Evolutionary conservation across 2,113 vertebrate genomes (phyloP).

Genomic region (Thalassoma bifasciatum): DNA sequence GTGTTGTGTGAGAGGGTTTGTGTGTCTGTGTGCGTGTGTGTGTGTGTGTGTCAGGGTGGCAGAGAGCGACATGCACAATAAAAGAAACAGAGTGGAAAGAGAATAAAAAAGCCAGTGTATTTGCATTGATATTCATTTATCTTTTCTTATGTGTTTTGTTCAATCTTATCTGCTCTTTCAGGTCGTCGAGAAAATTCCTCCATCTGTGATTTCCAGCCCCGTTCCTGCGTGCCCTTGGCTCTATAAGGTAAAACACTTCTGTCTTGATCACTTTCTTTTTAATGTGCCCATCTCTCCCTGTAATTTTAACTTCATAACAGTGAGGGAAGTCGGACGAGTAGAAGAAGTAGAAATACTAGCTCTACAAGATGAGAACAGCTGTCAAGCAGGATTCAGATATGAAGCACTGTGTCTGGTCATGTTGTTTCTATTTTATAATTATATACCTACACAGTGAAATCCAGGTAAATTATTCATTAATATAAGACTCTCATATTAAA

Average conservation of each 20-base stretch:
- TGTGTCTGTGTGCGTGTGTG: constrained; percentile 17
- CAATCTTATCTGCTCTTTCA: constrained; percentile 69
- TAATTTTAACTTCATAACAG: neutral
- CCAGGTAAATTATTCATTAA: constrained; percentile 48
- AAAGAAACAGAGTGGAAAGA: constrained; percentile 14
- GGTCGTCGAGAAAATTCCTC: constrained; percentile 88
- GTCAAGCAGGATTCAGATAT: neutral
- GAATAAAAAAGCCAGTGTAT: constrained; percentile 19
- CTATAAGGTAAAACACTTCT: constrained; percentile 78
- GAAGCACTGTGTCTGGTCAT: neutral
- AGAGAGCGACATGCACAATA: constrained; percentile 17
- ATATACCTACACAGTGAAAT: constrained; percentile 24
- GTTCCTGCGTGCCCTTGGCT: constrained; percentile 69
- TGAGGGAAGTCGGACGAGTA: constrained; percentile 9
- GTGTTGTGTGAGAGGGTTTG: no score
- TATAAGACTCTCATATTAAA: constrained; percentile 32
- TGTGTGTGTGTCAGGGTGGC: constrained; percentile 17
- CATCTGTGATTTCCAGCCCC: constrained; percentile 84
- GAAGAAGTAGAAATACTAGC: neutral
- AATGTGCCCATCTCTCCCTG: neutral
- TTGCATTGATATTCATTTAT: constrained; percentile 48
- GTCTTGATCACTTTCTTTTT: neutral
- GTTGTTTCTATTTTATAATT: constrained; percentile 8
- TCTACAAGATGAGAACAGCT: neutral
- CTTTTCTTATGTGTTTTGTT: constrained; percentile 48